Evolutionary conservation across 2,888 invertebrate genomes (phyloP).

Genomic region (Cheiracanthium punctorium): DNA sequence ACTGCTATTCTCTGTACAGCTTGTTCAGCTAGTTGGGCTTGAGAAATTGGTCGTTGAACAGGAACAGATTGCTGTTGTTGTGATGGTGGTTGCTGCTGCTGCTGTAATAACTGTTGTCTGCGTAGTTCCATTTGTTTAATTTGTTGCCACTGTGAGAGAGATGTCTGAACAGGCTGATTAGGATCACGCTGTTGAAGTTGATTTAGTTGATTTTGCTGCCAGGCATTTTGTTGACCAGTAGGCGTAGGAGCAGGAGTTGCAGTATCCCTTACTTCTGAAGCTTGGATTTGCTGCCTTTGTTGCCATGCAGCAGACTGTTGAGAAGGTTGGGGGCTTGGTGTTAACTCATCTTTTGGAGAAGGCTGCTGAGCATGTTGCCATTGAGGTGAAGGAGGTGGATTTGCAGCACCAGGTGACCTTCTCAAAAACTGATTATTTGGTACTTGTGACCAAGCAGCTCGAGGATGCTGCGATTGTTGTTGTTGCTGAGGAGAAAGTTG

Average conservation of each 20-base stretch:
- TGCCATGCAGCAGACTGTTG: conserved; percentile 27
- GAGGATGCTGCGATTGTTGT: conserved; percentile 71
- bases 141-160: conserved; percentile 78
- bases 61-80: conserved; percentile 19
- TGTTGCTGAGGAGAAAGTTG: conserved; percentile 52
- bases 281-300: conserved; percentile 27
- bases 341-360: conserved; percentile 58
- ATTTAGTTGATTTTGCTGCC: conserved; percentile 73
- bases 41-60: conserved; percentile 25
- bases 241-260: conserved; percentile 4
- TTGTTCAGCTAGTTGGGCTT: conserved; percentile 16
- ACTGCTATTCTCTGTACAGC: conserved; percentile 10
- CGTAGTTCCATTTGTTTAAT: conserved; percentile 76
- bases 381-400: conserved; percentile 49
- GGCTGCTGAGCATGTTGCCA: conserved; percentile 45
- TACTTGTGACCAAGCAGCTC: conserved; percentile 50
- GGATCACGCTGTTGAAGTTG: conserved; percentile 33
- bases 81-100: conserved; percentile 74
- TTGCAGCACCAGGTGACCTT: conserved; percentile 46
- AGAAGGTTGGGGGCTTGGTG: conserved; percentile 39
- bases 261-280: conserved; percentile 19
- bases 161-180: conserved; percentile 77
- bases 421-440: conserved; percentile 43
- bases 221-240: conserved; percentile 38
- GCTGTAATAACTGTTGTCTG: conserved; percentile 79